Conservation (phyloP, 2,888 invertebrate species). For the Timandra comae region DNA sequence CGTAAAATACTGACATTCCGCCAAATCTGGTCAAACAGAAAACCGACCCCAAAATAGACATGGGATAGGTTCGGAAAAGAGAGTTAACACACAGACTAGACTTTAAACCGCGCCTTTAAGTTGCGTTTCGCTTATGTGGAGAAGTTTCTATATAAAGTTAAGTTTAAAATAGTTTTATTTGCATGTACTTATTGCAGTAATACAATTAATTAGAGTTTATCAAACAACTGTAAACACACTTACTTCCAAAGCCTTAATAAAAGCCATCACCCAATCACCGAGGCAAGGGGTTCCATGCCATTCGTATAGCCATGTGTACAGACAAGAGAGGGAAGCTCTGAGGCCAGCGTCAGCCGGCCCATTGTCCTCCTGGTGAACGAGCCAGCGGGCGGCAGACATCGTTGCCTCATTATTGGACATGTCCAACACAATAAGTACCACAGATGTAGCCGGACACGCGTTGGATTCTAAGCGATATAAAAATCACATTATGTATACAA, state of each 20-base stretch:
- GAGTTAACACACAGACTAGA: too few species aligned
- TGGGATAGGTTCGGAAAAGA: too few species aligned
- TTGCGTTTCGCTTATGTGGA: too few species aligned
- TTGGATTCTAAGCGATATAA: conserved; percentile 49
- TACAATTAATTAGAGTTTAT: background rate
- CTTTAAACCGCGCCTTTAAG: too few species aligned
- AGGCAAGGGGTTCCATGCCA: conserved; percentile 80
- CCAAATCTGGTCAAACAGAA: too few species aligned
- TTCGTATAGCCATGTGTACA: conserved; percentile 82
- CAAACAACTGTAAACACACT: conserved; percentile 3
- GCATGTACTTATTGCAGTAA: background rate
- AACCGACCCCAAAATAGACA: too few species aligned
- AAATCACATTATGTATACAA: too few species aligned
- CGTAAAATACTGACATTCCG: too few species aligned
- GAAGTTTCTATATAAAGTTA: too few species aligned
- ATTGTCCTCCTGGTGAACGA: conserved; percentile 54
- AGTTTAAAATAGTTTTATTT: background rate
- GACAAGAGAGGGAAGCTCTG: conserved; percentile 77
- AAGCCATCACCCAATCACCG: conserved; percentile 80
- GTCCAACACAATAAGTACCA: conserved; percentile 76
- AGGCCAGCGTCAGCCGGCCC: conserved; percentile 71
- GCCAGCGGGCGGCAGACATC: conserved; percentile 50
- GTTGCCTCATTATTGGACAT: conserved; percentile 47
- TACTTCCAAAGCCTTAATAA: conserved; percentile 80
- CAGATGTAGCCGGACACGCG: conserved; percentile 77